Conservation (phyloP, 2,797 vertebrate species). For the Microctenopoma steveboyesi region DNA sequence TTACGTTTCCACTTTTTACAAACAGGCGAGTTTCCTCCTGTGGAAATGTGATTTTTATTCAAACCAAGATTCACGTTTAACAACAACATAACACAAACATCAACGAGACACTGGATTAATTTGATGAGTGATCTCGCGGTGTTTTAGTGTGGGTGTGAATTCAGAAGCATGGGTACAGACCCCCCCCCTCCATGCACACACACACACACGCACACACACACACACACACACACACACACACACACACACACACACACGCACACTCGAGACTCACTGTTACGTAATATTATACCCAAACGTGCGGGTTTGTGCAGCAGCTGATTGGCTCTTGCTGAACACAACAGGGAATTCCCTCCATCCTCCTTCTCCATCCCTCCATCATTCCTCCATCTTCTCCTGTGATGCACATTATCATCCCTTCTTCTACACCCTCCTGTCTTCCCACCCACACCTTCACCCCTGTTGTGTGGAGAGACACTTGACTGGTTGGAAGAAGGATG, state of each 20-base stretch:
- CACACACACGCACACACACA: neutral
- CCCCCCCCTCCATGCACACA: neutral
- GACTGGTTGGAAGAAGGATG: too few species aligned
- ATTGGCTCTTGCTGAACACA: slow-evolving; percentile 66
- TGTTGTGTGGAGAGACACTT: too few species aligned
- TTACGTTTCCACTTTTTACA: too few species aligned
- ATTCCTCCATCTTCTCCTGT: neutral
- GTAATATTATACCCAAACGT: slow-evolving; percentile 1
- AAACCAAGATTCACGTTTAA: neutral
- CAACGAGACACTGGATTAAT: neutral
- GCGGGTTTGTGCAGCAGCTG: slow-evolving; percentile 19
- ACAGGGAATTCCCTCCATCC: slow-evolving; percentile 75
- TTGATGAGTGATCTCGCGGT: slow-evolving; percentile 24
- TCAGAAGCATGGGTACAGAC: slow-evolving; percentile 24
- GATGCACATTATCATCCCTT: neutral
- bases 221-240: neutral
- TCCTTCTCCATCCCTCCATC: slow-evolving; percentile 5
- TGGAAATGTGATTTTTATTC: neutral
- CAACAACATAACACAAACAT: too few species aligned
- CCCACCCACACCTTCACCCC: too few species aligned
- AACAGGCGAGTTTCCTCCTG: neutral
- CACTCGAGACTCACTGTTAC: neutral
- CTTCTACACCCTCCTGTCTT: neutral
- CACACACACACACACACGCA: neutral
- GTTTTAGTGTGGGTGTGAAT: slow-evolving; percentile 2